A percentile compares a stretch with the other conserved stretches of the same genome.
Conservation (phyloP, 2,888 invertebrate genomes). For the Molorchus minor region DNA sequence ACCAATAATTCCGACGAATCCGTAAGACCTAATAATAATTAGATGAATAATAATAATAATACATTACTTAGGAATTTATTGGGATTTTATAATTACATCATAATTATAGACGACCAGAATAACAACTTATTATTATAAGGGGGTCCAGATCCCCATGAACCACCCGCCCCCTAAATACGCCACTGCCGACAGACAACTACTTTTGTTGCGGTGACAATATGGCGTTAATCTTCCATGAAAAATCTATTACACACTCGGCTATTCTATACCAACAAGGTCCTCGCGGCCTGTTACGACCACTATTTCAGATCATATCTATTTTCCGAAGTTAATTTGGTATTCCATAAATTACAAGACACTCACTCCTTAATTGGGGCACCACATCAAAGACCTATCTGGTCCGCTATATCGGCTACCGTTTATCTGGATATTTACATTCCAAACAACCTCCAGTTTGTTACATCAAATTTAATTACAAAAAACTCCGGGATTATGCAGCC, state of each 20-base stretch:
- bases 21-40: too few relatives aligned
- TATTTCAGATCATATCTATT: constrained; percentile 38
- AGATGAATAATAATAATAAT: too few relatives aligned
- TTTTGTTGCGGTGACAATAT: neutral
- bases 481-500: constrained; percentile 29
- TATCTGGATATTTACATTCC: constrained; percentile 43
- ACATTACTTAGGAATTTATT: too few relatives aligned
- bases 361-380: constrained; percentile 42
- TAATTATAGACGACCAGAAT: too few relatives aligned
- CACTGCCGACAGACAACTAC: neutral
- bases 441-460: constrained; percentile 43
- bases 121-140: too few relatives aligned
- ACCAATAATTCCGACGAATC: too few relatives aligned
- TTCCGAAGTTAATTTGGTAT: constrained; percentile 42
- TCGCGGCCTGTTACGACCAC: constrained; percentile 23
- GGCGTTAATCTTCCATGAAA: constrained; percentile 25
- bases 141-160: too few relatives aligned
- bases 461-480: constrained; percentile 45
- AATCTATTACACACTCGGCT: constrained; percentile 30
- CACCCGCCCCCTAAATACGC: too few relatives aligned
- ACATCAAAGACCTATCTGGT: constrained; percentile 41
- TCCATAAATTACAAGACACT: constrained; percentile 42
- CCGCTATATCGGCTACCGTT: constrained; percentile 48
- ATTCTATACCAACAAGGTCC: constrained; percentile 28
- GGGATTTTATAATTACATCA: too few relatives aligned